Percentiles rank a stretch among this genome's conserved stretches.
Conservation (phyloP, 2,888 invertebrate genomes). For the Lasioglossum villosulum region DNA sequence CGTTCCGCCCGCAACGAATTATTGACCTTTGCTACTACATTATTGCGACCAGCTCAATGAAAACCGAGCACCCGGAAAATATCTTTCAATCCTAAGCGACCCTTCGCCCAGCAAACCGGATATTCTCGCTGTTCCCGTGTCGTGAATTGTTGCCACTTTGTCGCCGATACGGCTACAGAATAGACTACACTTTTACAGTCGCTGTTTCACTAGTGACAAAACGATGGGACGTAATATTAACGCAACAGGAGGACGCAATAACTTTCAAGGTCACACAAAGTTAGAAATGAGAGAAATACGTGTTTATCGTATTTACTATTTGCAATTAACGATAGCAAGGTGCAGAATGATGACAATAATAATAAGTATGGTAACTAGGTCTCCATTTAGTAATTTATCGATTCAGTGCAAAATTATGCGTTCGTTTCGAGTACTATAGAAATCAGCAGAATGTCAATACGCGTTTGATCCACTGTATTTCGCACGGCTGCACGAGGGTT, state of each 20-base stretch:
- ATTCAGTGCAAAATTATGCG: not conserved
- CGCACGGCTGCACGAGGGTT: not conserved
- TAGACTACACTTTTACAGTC: not conserved
- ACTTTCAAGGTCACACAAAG: too few relatives aligned
- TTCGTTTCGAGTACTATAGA: not conserved
- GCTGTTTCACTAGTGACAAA: too few relatives aligned
- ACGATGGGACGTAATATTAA: too few relatives aligned
- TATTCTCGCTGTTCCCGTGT: not conserved
- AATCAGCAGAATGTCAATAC: not conserved
- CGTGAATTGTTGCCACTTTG: constrained; percentile 10
- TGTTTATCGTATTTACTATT: too few relatives aligned
- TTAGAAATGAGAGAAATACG: too few relatives aligned
- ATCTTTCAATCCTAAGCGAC: not conserved
- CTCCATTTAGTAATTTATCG: not conserved
- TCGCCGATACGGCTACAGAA: not conserved
- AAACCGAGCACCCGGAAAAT: not conserved
- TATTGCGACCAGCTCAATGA: constrained; percentile 1
- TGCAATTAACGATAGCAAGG: too few relatives aligned
- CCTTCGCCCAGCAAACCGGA: not conserved
- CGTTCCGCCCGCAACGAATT: not conserved
- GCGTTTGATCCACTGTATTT: not conserved
- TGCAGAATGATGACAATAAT: too few relatives aligned
- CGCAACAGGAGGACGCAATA: too few relatives aligned
- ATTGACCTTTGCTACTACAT: not conserved
- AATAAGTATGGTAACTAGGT: not conserved